A percentile compares a stretch with the other conserved stretches of the same genome.
These are phyloP conservation scores for Lycodopsis pacificus DNA, from an alignment of 2,797 vertebrate genomes.

Conservation along the genomic window DNA sequence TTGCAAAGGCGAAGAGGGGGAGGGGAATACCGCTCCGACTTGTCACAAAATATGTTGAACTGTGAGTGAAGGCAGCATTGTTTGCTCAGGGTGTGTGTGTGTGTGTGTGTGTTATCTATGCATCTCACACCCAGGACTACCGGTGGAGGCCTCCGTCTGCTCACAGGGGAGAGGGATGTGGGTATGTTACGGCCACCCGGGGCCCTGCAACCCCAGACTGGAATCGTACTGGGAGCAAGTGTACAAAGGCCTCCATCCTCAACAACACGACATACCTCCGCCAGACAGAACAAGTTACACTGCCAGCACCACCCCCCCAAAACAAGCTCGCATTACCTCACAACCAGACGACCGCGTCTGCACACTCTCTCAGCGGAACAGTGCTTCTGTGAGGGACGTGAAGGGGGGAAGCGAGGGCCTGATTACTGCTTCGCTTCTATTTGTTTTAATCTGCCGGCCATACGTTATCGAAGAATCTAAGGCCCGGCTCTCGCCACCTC, in stretches of 20 bases:
- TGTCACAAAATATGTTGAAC: slow-evolving; percentile 60
- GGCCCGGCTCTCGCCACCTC: slow-evolving; percentile 33
- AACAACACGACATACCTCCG: slow-evolving; percentile 65
- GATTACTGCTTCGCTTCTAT: slow-evolving; percentile 76
- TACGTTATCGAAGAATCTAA: slow-evolving; percentile 74
- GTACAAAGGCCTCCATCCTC: slow-evolving; percentile 56
- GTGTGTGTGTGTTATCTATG: slow-evolving; percentile 54
- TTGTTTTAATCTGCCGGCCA: slow-evolving; percentile 72
- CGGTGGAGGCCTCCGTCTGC: slow-evolving; percentile 45
- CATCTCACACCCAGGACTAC: slow-evolving; percentile 59
- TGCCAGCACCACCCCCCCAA: slow-evolving; percentile 13
- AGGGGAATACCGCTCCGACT: slow-evolving; percentile 28
- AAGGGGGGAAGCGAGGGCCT: slow-evolving; percentile 25
- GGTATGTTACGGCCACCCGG: slow-evolving; percentile 50
- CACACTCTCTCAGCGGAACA: slow-evolving; percentile 33
- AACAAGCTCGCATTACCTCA: slow-evolving; percentile 65
- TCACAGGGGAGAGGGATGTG: slow-evolving; percentile 47
- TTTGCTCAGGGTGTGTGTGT: slow-evolving; percentile 22
- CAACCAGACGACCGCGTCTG: slow-evolving; percentile 49
- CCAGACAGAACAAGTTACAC: slow-evolving; percentile 78
- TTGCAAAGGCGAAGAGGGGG: not conserved
- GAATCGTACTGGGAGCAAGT: slow-evolving; percentile 55
- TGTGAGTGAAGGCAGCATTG: slow-evolving; percentile 66
- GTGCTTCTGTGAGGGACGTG: slow-evolving; percentile 37
- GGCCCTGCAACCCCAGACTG: slow-evolving; percentile 44